Conservation (phyloP, 2,797 vertebrate genomes). For the Scolopax bukidnonensis region DNA sequence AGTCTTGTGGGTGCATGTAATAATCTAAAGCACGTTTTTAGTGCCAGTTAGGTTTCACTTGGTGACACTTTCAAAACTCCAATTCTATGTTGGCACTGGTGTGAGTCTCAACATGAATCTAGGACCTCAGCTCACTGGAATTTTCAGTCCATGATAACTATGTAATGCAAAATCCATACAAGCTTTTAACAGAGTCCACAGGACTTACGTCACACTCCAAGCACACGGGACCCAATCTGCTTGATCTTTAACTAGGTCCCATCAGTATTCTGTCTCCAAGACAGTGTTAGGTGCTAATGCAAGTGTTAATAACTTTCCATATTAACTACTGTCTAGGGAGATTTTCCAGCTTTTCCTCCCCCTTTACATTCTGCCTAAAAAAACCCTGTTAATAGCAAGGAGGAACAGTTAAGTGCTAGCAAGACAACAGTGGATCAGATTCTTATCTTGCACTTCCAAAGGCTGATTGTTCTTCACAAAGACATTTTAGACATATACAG, state of each 20-base stretch:
- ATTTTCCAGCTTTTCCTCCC: background rate
- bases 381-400: background rate
- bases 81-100: background rate
- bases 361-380: background rate
- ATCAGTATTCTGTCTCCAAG: background rate
- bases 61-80: background rate
- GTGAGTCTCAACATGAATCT: background rate
- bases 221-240: background rate
- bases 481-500: constrained; percentile 21
- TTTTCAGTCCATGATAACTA: background rate
- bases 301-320: constrained; percentile 25
- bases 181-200: background rate
- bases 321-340: constrained; percentile 5
- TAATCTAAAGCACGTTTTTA: background rate
- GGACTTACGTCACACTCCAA: background rate
- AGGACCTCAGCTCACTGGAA: background rate
- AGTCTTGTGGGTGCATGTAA: background rate
- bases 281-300: background rate
- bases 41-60: background rate
- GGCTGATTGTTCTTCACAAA: constrained; percentile 3
- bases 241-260: constrained; percentile 21
- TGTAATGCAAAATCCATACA: background rate
- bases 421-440: background rate
- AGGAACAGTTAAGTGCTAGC: constrained; percentile 24
- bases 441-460: background rate